Evolutionary conservation across 2,113 vertebrate species (phyloP).

Genomic region (Narcine bancroftii): DNA sequence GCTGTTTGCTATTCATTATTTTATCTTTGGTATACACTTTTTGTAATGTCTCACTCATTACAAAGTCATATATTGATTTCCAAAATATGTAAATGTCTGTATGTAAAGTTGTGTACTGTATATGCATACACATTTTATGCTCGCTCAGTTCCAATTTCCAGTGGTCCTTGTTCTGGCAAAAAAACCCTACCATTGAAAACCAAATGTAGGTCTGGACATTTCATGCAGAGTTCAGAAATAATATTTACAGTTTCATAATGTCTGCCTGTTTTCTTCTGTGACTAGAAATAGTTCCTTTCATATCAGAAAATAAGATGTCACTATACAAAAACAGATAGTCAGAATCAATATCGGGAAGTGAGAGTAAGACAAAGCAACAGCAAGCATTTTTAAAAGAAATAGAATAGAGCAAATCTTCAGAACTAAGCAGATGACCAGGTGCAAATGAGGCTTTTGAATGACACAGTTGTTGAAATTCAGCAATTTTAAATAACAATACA

Average conservation of each 20-base stretch:
- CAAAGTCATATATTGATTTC: too few relatives aligned
- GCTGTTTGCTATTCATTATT: too few relatives aligned
- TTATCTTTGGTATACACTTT: too few relatives aligned
- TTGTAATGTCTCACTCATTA: too few relatives aligned
- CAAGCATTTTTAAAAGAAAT: not conserved
- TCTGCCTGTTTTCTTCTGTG: not conserved
- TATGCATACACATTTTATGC: not conserved
- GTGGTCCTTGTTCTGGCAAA: not conserved
- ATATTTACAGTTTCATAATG: not conserved
- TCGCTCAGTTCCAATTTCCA: not conserved
- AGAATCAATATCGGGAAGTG: not conserved
- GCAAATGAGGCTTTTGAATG: too few relatives aligned
- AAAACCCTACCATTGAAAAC: not conserved
- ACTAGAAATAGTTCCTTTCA: not conserved
- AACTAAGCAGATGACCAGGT: not conserved
- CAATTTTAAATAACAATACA: too few relatives aligned
- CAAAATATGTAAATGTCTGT: too few relatives aligned
- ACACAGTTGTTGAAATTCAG: too few relatives aligned
- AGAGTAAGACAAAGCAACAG: not conserved
- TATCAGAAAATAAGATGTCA: not conserved
- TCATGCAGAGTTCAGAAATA: not conserved
- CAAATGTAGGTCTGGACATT: not conserved
- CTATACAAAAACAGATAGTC: not conserved
- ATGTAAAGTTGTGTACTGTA: too few relatives aligned
- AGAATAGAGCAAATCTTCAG: not conserved